Conservation (phyloP, 2,888 invertebrate genomes). For the Frankliniella fusca region DNA sequence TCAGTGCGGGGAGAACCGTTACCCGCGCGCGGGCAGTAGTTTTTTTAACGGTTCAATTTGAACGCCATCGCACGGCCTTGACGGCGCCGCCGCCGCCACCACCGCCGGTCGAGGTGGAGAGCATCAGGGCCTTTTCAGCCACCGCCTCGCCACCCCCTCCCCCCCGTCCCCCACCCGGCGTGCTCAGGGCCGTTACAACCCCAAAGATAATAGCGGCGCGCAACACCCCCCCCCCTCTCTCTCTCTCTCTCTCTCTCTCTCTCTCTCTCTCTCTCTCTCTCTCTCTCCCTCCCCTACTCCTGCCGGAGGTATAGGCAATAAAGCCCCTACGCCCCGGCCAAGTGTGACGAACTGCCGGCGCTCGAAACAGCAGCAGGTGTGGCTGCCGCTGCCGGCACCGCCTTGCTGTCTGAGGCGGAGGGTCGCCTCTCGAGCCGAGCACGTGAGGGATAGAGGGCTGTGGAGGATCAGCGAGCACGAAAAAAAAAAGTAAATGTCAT, state of each 20-base stretch:
- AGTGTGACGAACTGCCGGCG: conserved; percentile 17
- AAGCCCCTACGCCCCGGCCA: conserved; percentile 1
- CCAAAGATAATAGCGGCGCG: background rate
- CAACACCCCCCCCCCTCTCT: background rate
- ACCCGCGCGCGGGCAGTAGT: no score
- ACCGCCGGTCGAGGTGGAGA: no score
- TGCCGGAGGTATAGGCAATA: background rate
- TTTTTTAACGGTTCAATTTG: no score
- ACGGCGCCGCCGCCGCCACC: no score
- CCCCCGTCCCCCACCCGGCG: no score
- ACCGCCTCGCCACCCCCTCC: no score
- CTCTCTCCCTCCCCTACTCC: background rate
- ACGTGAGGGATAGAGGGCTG: background rate
- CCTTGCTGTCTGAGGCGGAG: no score
- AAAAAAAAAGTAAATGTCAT: no score
- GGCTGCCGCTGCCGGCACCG: background rate
- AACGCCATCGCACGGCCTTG: no score
- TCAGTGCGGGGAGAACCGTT: no score
- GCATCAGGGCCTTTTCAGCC: no score
- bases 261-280: background rate
- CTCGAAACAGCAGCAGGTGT: conserved; percentile 21
- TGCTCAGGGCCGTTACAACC: background rate
- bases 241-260: background rate
- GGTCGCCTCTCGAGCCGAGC: no score
- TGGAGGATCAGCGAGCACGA: background rate